Evolutionary conservation across 1,140 invertebrate genomes (phyloP).

Genomic region (Macrobrachium nipponense): DNA sequence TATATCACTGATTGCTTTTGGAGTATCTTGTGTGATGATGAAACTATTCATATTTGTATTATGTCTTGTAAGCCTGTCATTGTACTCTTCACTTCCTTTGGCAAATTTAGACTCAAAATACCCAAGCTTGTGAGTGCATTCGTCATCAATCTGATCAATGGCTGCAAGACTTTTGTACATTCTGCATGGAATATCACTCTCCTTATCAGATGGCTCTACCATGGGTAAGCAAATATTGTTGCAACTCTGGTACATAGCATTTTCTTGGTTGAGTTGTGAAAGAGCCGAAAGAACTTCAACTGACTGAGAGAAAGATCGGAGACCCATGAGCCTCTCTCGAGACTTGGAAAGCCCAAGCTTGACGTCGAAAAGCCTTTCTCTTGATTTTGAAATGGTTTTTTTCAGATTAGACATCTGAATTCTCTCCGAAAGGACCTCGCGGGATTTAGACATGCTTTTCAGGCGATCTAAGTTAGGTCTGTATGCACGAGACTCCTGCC

Average conservation of each 20-base stretch:
- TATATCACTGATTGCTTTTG: constrained; percentile 22
- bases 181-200: constrained; percentile 42
- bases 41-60: constrained; percentile 50
- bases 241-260: constrained; percentile 60
- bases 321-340: constrained; percentile 51
- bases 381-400: constrained; percentile 68
- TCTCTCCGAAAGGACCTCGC: constrained; percentile 73
- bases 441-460: constrained; percentile 72
- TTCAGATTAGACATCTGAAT: constrained; percentile 69
- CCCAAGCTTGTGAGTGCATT: constrained; percentile 51
- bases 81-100: constrained; percentile 60
- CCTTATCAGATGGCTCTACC: constrained; percentile 31
- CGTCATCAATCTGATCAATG: constrained; percentile 61
- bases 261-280: constrained; percentile 56
- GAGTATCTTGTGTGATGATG: constrained; percentile 21
- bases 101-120: constrained; percentile 61
- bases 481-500: constrained; percentile 48
- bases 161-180: constrained; percentile 63
- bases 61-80: constrained; percentile 44
- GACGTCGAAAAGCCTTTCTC: constrained; percentile 68
- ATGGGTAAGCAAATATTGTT: constrained; percentile 59
- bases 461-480: constrained; percentile 60
- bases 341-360: constrained; percentile 45
- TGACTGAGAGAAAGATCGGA: constrained; percentile 61
- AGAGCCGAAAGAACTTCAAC: constrained; percentile 59